Conservation (phyloP, 2,113 vertebrate genomes). For the Zosterops pallidus region DNA sequence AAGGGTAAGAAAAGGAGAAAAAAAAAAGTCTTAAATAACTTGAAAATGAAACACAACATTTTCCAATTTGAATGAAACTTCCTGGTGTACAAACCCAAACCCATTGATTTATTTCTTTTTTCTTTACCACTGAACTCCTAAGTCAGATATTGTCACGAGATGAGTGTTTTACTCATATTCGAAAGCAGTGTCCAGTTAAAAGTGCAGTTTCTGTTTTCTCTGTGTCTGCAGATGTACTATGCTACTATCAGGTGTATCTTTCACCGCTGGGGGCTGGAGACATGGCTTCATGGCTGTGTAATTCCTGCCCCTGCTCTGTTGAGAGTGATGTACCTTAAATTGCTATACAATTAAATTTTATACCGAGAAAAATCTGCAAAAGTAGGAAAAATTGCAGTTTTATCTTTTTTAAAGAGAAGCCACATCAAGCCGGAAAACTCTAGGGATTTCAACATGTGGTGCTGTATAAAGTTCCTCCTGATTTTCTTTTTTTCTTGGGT, state of each 20-base stretch:
- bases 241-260: background rate
- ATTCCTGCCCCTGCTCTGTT: background rate
- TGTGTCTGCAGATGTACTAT: background rate
- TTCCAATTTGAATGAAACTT: background rate
- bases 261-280: background rate
- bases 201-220: background rate
- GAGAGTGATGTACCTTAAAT: background rate
- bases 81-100: background rate
- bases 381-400: background rate
- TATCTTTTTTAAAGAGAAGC: background rate
- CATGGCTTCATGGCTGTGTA: background rate
- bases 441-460: background rate
- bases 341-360: background rate
- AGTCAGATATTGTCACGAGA: background rate
- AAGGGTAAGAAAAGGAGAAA: slow-evolving; percentile 45
- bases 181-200: background rate
- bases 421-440: background rate
- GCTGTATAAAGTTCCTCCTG: background rate
- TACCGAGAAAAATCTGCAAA: background rate
- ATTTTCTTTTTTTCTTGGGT: background rate
- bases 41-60: slow-evolving; percentile 13
- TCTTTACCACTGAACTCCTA: background rate
- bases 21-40: slow-evolving; percentile 24
- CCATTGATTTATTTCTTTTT: background rate
- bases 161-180: background rate